These are phyloP conservation scores for Drosophila pallidifrons DNA, from an alignment of 1,140 invertebrate genomes.

Conservation along the genomic window DNA sequence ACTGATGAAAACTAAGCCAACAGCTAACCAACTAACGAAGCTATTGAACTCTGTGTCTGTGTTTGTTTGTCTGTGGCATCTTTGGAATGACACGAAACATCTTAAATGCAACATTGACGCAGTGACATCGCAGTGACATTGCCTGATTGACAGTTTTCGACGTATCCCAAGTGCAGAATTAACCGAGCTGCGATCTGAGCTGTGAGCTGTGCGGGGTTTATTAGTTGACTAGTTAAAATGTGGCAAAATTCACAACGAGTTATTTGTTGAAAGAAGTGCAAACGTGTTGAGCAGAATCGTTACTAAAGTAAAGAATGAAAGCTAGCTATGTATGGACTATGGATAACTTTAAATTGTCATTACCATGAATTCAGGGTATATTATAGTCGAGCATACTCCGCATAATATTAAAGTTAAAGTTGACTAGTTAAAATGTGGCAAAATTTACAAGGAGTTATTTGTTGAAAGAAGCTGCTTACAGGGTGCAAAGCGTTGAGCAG, in stretches of 20 bases:
- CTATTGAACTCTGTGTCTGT: conserved; percentile 35
- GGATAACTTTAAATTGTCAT: too few relatives aligned
- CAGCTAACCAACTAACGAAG: conserved; percentile 42
- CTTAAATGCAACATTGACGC: conserved; percentile 62
- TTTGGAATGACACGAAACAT: conserved; percentile 55
- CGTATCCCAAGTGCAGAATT: conserved; percentile 29
- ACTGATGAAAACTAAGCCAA: conserved; percentile 3
- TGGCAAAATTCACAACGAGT: conserved; percentile 14
- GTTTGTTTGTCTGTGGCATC: conserved; percentile 27
- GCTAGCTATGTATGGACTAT: too few relatives aligned
- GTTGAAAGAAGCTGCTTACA: background rate
- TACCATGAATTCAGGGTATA: too few relatives aligned
- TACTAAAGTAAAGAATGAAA: too few relatives aligned
- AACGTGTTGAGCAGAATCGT: background rate
- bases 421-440: conserved; percentile 20
- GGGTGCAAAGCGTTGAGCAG: background rate
- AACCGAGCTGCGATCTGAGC: background rate
- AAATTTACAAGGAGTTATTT: conserved; percentile 11
- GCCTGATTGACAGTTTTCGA: conserved; percentile 60
- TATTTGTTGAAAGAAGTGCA: background rate
- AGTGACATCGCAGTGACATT: conserved; percentile 54
- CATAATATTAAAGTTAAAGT: background rate
- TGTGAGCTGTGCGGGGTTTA: conserved; percentile 6
- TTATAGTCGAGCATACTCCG: too few relatives aligned
- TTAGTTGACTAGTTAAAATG: conserved; percentile 18